Evolutionary conservation across 35 echinoderm and acorn worm genomes (phyloP), one percentile per base, ranked within the genome.

Genomic region (Ophioderma brevispina): DNA sequence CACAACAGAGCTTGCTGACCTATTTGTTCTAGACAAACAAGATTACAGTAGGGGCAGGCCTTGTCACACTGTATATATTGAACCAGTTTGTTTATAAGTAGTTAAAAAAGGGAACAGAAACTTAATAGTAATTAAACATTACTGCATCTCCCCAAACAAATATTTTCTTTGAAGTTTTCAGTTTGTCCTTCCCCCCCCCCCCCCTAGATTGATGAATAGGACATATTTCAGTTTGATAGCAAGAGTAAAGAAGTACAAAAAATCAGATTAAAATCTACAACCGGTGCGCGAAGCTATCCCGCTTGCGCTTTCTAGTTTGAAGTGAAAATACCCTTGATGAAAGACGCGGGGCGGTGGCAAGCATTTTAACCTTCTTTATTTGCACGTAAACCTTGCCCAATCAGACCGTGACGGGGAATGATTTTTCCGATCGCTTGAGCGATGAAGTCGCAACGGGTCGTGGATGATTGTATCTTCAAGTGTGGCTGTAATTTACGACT

Each of bases 261-360:
- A 15, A 70, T 70, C 59, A 70, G 10, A 70, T 70, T 70, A 70
- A 70, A 70, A 70, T 70, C 59, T 70, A 70, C 46, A 52, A 52
- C 1, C 59, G 28, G n/a, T 8, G 10, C 15, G 4, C 59, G 3
- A 18, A 70, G 59, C 59, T 70, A 3, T 25, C 41, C 41, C 41
- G 41, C 41, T 18, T 70, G 59, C n/a, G 59, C 23, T 70, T 70
- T 70, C 59, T 70, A 13, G 59, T 70, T 70, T 25, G 46, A 52
- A 52, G 21, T 52, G 46, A 52, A 52, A 52, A 11, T 21, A 52
- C 46, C 46, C 46, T 52, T 52, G 46, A 52, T 52, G 21, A 52
- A 8, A 52, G 21, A 52, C 8, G 15, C 59, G n/a, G n/a, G 5
- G 15, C 23, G 46, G 59, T 30, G 59, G 59, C 59, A 30, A 70